These are phyloP conservation scores for Burhinus bistriatus DNA, from an alignment of 2,113 vertebrate species.

Conservation along the genomic window DNA sequence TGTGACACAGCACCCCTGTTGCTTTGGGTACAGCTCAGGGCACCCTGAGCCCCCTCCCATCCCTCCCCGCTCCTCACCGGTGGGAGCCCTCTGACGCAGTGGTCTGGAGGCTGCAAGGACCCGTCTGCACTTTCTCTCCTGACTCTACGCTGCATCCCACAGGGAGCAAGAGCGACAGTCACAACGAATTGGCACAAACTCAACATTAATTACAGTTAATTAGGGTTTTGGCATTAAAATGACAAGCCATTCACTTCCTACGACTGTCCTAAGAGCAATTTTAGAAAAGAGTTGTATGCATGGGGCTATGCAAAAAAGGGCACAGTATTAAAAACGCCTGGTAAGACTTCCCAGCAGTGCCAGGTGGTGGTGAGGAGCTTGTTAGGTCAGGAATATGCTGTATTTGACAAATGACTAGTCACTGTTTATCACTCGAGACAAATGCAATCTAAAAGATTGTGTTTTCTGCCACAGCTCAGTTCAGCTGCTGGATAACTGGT, in stretches of 20 bases:
- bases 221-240: not conserved
- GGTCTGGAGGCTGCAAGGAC: not conserved
- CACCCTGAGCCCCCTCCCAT: not conserved
- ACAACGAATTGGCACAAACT: not conserved
- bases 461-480: not conserved
- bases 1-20: not conserved
- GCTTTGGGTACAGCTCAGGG: not conserved
- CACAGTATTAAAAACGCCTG: not conserved
- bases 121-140: not conserved
- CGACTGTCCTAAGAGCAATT: not conserved
- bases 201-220: not conserved
- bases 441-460: conserved; percentile 5
- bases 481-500: conserved; percentile 7
- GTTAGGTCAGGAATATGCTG: not conserved
- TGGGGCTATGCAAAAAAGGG: not conserved
- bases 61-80: not conserved
- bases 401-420: not conserved
- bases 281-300: not conserved
- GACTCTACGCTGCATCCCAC: not conserved
- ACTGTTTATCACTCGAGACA: conserved; percentile 2
- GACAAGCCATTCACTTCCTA: not conserved
- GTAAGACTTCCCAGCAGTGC: not conserved
- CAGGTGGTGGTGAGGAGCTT: not conserved
- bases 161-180: not conserved
- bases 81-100: fast-evolving